phyloP scores from a whole-genome alignment of 2,113 vertebrate species.

The Vombatus ursinus region DNA sequence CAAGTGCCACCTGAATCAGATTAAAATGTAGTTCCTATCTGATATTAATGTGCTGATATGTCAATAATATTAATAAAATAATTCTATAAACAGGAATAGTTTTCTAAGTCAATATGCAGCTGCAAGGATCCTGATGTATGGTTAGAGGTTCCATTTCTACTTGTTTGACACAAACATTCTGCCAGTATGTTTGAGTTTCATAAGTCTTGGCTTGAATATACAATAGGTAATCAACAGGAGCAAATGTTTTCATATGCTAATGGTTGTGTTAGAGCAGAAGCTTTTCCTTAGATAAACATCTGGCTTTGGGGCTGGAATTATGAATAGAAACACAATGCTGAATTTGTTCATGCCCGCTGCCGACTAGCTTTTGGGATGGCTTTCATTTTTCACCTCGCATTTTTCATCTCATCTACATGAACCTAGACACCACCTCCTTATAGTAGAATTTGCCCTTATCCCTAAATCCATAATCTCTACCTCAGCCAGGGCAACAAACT shows the following conservation, averaged over 20 bases:
- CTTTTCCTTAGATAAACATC: background rate
- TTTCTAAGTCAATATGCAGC: background rate
- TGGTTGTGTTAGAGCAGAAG: slow-evolving; percentile 2
- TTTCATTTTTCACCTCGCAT: background rate
- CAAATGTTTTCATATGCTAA: background rate
- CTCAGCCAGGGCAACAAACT: background rate
- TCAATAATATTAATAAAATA: background rate
- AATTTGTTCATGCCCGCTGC: background rate
- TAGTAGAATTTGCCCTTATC: background rate
- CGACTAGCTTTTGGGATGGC: background rate
- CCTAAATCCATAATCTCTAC: background rate
- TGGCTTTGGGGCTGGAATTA: background rate
- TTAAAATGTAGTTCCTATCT: background rate
- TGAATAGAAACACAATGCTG: background rate
- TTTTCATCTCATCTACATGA: background rate
- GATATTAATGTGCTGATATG: background rate
- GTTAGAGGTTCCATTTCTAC: background rate
- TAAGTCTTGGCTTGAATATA: background rate
- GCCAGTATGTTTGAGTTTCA: slow-evolving; percentile 1
- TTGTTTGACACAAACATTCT: background rate
- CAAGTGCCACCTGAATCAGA: background rate
- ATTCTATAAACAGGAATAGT: background rate
- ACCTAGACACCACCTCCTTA: background rate
- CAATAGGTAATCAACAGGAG: slow-evolving; percentile 3
- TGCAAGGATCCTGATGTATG: background rate